Base-by-base conservation (phyloP, 2,797 vertebrate species). In the Sebastes dallii region DNA sequence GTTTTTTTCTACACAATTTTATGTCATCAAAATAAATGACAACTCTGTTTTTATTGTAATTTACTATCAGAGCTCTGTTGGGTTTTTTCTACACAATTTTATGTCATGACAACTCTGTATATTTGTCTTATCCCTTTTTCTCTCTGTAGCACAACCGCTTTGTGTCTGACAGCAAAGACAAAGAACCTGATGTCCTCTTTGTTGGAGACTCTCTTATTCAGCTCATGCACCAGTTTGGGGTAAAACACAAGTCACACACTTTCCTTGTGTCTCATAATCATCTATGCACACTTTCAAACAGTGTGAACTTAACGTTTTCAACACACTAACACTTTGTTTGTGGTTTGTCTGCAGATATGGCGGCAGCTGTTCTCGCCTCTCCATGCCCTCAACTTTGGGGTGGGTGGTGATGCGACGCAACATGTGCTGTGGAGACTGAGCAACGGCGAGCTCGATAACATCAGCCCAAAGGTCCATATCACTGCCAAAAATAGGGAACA, bases 121-220 rank as follows among this genome's bases (percentile, higher is more conserved):
- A 29, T 34, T 42, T 73, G 10, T 64, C 7, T 73, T 46, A 20
- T 67, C 24, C 4, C 1, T 30, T 78, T 78, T 77, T 66, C 24
- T 73, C 13, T 36, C 56, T 86, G 4, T 72, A 98, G 97, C 97
- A 98, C 92, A 96, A 97, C 85, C 96, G 97, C 56, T 98, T 97
- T 77, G 96, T 98, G 73, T 95, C 96, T 0, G 97, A 97, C 91
- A 97, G 97, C 90, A 98, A 98, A 92, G 97, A 97, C 85, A 98
- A 98, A 89, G 97, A 98, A 82, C 97, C 97, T 0, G 97, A 98
- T 78, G 97, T 98, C 8, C 94, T 98, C 60, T 98, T 98, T 92
- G 96, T 98, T 32, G 97, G 97, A 65, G 97, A 98, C 82, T 97
- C 97, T 29, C 94, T 97, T 56, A 83, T 98, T 68, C 97, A 98